Base-by-base conservation (phyloP, 1,140 invertebrate species). In the Lordiphosa clarofinis region DNA sequence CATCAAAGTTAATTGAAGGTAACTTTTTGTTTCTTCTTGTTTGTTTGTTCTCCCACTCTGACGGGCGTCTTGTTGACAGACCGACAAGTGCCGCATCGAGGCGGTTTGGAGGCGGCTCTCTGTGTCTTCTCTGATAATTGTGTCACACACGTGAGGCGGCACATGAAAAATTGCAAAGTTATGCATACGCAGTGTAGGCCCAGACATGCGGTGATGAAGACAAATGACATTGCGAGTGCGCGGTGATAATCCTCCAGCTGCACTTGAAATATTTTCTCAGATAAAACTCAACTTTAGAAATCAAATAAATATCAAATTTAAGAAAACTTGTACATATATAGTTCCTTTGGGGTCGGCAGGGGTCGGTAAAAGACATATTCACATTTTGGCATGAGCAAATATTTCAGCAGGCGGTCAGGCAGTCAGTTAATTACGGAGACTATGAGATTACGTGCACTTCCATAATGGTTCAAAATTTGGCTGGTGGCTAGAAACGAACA, bases 1-100 rank as follows among this genome's bases (percentile, higher is more conserved):
- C 63, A 71, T 71, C 67, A 71, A 71, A 71, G 67, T 71, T 71
- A 71, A 71, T 71, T 71, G 67, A 71, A 71, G 62, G 56, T 56
- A 69, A 71, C 66, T 58, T 71, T 71, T 37, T 38, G 8, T 24
- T 35, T 24, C 19, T 37, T 19, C 3, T 35, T 36, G 11, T 46
- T 15, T 39, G 54, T 42, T 50, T 43, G 49, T 42, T 33, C 35
- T 56, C 57, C 21, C 37, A 4, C 47, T 19, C 35, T 50, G 12
- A 15, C 7, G 8, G 6, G 28, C 28, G 8, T 10, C 28, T 52
- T 24, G 35, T 11, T 50, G 64, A 31, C 38, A 44, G 28, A 55
- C 13, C 11, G 28, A 31, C 28, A 31, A 31, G 28, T 31, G 28
- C 28, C 28, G 28, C 28, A 31, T 31, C 28, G 7, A 31, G 28